Conservation (phyloP, 2,888 invertebrate genomes). For the Xestoiulus laeticollis region DNA sequence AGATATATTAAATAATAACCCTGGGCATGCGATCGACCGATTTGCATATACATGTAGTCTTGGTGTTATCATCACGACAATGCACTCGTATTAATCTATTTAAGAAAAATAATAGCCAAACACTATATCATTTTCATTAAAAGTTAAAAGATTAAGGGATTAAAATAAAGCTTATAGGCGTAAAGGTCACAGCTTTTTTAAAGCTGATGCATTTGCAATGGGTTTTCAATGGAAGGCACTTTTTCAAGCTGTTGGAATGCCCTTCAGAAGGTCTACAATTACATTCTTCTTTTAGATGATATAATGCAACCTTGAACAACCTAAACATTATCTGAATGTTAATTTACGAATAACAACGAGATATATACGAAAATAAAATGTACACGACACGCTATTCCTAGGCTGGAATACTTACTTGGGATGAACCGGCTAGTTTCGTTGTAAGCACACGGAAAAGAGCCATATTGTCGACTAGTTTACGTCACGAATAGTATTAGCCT, state of each 20-base stretch:
- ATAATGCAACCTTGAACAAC: background rate
- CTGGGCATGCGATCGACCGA: too few relatives aligned
- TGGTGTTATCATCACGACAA: background rate
- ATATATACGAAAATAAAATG: background rate
- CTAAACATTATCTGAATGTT: background rate
- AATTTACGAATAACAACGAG: background rate
- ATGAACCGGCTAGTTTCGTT: constrained; percentile 55
- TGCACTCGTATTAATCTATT: background rate
- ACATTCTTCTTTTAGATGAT: background rate
- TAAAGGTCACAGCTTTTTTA: background rate
- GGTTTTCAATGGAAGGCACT: background rate
- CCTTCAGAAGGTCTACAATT: constrained; percentile 4
- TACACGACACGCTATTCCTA: background rate
- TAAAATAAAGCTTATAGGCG: background rate
- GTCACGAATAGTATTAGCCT: constrained; percentile 40
- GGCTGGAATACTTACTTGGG: constrained; percentile 55
- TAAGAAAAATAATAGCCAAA: too few relatives aligned
- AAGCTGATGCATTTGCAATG: background rate
- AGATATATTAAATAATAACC: too few relatives aligned
- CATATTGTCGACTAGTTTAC: constrained; percentile 54
- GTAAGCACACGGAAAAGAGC: constrained; percentile 57
- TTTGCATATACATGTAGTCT: background rate
- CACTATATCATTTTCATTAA: too few relatives aligned
- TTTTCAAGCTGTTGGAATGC: background rate
- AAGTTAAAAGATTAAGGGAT: background rate